A percentile compares a stretch with the other conserved stretches of the same genome.
Evolutionary conservation across 2,113 vertebrate species (phyloP).

Genomic region (Trogon surrucura): DNA sequence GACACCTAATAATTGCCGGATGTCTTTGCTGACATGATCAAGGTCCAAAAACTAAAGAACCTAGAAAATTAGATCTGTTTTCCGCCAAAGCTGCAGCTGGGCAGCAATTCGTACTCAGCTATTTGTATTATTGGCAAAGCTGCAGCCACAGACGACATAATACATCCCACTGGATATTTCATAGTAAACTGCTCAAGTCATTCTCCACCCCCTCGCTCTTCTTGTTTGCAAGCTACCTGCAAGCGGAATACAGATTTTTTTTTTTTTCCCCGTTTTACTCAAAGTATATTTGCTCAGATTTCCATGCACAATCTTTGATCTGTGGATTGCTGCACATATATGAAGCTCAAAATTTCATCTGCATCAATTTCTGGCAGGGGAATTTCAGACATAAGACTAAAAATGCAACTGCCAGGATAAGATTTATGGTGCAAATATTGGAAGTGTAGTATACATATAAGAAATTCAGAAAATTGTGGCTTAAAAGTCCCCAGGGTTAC

Average conservation of each 20-base stretch:
- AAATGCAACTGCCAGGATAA: neutral
- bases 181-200: neutral
- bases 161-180: neutral
- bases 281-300: neutral
- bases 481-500: neutral
- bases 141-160: neutral
- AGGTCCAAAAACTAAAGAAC: neutral
- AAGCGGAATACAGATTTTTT: neutral
- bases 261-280: neutral
- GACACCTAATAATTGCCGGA: neutral
- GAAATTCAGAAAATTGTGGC: neutral
- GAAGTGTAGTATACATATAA: neutral
- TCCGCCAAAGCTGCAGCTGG: slow-evolving; percentile 1
- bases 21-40: neutral
- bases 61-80: neutral
- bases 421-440: neutral
- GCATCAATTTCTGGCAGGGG: neutral
- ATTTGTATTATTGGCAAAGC: neutral
- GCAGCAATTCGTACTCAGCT: neutral
- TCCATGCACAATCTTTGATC: neutral
- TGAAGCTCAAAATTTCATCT: slow-evolving; percentile 23
- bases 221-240: slow-evolving; percentile 12
- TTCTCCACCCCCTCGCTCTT: neutral
- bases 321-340: neutral
- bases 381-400: slow-evolving; percentile 2